Conservation (phyloP, 1,140 invertebrate species). For the Brachionus koreanus region DNA sequence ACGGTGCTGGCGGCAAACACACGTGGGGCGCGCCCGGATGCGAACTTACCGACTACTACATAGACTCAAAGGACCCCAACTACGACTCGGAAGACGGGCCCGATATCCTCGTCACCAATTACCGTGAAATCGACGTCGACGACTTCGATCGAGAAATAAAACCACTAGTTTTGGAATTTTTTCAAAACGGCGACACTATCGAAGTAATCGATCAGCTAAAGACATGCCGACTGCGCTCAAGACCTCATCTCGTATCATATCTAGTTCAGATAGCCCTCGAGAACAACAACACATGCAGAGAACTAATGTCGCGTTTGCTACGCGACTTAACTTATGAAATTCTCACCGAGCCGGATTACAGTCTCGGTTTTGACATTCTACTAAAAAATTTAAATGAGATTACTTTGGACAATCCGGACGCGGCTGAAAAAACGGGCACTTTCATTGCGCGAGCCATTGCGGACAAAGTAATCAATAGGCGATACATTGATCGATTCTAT, state of each 20-base stretch:
- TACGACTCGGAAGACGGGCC: conserved; percentile 72
- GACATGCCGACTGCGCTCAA: conserved; percentile 54
- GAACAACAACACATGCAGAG: conserved; percentile 80
- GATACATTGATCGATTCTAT: not conserved
- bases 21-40: conserved; percentile 79
- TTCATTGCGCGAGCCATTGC: conserved; percentile 84
- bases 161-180: conserved; percentile 74
- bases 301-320: conserved; percentile 82
- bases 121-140: conserved; percentile 63
- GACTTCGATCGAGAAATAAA: conserved; percentile 68
- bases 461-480: conserved; percentile 64
- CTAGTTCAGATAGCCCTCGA: conserved; percentile 76
- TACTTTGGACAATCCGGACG: conserved; percentile 80
- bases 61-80: conserved; percentile 72
- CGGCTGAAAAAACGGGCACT: conserved; percentile 69
- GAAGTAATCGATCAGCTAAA: conserved; percentile 62
- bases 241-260: not conserved
- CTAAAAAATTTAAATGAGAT: conserved; percentile 75
- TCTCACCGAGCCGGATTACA: conserved; percentile 71
- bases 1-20: conserved; percentile 77
- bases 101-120: not conserved
- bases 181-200: conserved; percentile 75
- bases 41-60: conserved; percentile 67
- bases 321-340: conserved; percentile 77
- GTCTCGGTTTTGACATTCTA: conserved; percentile 72